Evolutionary conservation across 2,888 invertebrate genomes (phyloP).

Genomic region (Lasius platythorax): DNA sequence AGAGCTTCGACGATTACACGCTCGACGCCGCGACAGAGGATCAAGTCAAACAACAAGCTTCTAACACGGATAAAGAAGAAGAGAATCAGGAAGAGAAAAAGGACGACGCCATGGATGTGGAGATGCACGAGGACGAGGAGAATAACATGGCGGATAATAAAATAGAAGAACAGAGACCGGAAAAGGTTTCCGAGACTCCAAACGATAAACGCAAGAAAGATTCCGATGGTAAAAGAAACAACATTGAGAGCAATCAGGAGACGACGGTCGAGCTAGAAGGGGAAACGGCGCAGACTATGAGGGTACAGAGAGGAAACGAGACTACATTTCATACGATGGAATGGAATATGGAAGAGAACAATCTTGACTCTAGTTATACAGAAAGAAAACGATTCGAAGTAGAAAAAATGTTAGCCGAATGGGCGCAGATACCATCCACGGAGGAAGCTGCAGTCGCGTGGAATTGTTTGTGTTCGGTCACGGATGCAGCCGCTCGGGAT

Average conservation of each 20-base stretch:
- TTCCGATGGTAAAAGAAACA: conserved; percentile 79
- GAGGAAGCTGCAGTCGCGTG: conserved; percentile 87
- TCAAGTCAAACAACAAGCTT: conserved; percentile 91
- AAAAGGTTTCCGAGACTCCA: conserved; percentile 83
- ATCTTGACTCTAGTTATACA: conserved; percentile 58
- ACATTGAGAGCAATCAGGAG: conserved; percentile 84
- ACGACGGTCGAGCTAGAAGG: conserved; percentile 91
- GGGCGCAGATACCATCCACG: conserved; percentile 83
- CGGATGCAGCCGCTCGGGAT: conserved; percentile 91
- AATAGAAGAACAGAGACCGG: conserved; percentile 76
- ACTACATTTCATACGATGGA: conserved; percentile 92
- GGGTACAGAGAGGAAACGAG: conserved; percentile 90
- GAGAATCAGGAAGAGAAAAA: conserved; percentile 87
- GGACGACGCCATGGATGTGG: conserved; percentile 81
- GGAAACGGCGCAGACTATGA: conserved; percentile 89
- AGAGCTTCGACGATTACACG: conserved; percentile 91
- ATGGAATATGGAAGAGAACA: conserved; percentile 53
- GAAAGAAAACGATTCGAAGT: conserved; percentile 78
- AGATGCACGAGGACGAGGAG: conserved; percentile 86
- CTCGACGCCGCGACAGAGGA: conserved; percentile 94
- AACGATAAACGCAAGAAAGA: conserved; percentile 81
- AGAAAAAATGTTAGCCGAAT: conserved; percentile 79
- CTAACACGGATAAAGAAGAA: conserved; percentile 88
- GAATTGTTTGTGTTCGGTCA: conserved; percentile 88
- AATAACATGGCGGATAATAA: conserved; percentile 84